These are phyloP conservation scores for Caerostris darwini DNA, from an alignment of 1,140 invertebrate genomes.

Conservation along the genomic window DNA sequence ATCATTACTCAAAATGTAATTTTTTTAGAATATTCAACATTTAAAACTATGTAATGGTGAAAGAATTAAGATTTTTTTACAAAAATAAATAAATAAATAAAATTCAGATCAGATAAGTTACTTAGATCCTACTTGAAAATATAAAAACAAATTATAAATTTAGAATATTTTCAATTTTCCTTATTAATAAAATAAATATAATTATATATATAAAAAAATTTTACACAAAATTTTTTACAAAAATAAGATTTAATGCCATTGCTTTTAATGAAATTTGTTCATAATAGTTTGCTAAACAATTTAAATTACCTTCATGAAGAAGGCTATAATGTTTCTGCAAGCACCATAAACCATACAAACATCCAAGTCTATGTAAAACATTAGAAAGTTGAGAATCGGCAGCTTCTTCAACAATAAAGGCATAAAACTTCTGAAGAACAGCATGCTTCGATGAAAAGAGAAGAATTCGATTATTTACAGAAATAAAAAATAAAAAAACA, in stretches of 20 bases:
- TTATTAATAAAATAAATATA: too few relatives aligned
- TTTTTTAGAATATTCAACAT: too few relatives aligned
- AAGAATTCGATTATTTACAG: neutral
- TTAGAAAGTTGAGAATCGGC: slow-evolving; percentile 81
- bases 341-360: slow-evolving; percentile 87
- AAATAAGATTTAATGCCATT: neutral
- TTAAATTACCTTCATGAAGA: slow-evolving; percentile 86
- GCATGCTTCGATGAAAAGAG: slow-evolving; percentile 79
- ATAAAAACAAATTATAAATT: too few relatives aligned
- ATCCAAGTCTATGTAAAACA: slow-evolving; percentile 86
- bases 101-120: too few relatives aligned
- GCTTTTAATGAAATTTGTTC: too few relatives aligned
- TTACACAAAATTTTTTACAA: neutral
- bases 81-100: too few relatives aligned
- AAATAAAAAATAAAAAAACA: neutral
- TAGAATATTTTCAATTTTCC: too few relatives aligned
- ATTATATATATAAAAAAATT: neutral
- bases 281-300: too few relatives aligned
- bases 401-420: slow-evolving; percentile 78
- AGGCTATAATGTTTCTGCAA: slow-evolving; percentile 89
- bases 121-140: too few relatives aligned
- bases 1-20: too few relatives aligned
- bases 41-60: too few relatives aligned
- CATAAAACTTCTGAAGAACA: slow-evolving; percentile 80
- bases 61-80: too few relatives aligned